Evolutionary conservation across 2,113 vertebrate genomes (phyloP).

Genomic region (Delphinapterus leucas): DNA sequence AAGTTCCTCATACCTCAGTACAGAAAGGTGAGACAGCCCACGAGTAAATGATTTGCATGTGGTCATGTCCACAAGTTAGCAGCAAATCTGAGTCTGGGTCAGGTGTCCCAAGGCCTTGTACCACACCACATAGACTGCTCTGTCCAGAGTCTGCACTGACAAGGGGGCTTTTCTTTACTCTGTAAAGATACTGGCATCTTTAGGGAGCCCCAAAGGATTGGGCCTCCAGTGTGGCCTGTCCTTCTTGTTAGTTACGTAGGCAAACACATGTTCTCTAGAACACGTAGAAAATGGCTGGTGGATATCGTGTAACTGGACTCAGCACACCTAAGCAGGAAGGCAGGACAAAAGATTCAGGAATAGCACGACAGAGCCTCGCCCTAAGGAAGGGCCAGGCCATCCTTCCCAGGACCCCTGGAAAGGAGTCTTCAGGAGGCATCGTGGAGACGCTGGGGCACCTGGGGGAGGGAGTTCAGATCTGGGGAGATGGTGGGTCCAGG

Average conservation of each 20-base stretch:
- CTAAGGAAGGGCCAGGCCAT: neutral
- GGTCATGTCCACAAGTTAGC: neutral
- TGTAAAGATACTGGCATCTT: neutral
- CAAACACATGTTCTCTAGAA: neutral
- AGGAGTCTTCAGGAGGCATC: neutral
- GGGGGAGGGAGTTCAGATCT: neutral
- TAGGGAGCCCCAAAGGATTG: neutral
- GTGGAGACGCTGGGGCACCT: neutral
- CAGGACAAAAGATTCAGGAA: neutral
- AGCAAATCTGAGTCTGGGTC: neutral
- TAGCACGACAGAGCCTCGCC: neutral
- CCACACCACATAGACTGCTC: neutral
- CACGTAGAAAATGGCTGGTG: neutral
- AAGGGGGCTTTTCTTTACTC: neutral
- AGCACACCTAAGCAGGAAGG: neutral
- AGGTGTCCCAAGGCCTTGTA: neutral
- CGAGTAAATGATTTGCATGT: neutral
- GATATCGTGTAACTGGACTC: neutral
- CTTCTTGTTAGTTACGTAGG: neutral
- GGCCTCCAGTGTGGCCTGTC: neutral
- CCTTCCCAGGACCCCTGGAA: neutral
- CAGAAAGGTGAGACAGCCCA: neutral
- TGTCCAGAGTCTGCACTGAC: neutral
- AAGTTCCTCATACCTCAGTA: neutral
- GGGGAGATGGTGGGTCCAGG: neutral